Base-by-base conservation (phyloP, 2,888 invertebrate genomes). In the Cataglyphis albicans region DNA sequence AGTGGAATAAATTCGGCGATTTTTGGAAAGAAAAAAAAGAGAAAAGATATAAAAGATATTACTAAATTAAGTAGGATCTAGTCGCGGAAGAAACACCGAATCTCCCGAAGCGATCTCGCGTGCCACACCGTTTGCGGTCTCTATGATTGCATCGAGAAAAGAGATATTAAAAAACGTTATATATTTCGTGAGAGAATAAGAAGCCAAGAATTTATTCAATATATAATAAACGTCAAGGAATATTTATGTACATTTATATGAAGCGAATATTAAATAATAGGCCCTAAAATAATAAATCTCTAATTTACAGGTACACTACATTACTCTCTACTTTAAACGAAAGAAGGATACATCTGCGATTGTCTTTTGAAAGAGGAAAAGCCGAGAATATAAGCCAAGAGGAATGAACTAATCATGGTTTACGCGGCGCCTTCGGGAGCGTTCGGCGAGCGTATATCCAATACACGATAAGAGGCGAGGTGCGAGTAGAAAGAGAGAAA, bases 371-470 rank as follows among this genome's bases (percentile, higher is more conserved):
- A 15, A 7, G 12, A 38, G 52, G 7, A 52, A 52, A 52, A 52
- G 18, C 52, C 6, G 41, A 59, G 29, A 55, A 72, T 3, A 10
- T 10, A 44, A 44, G 59, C 29, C 6, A 35, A 35, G 9, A 18
- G 32, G n/a, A 55, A 21, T 7, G 41, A 29, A 18, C 35, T 21
- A 55, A 76, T 29, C 38, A 52, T 12, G 21, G 57, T 18, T 55
- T 29, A 18, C 52, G 75, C 76, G 76, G 57, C 76, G 76, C 32
- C 78, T 78, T 68, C 41, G 67, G 76, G 25, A 63, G 35, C 48
- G 63, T 48, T 63, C 64, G 64, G 35, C 73, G 29, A 61, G n/a
- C 38, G 63, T 64, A 63, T 29, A 21, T 64, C 29, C 52, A 25
- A 64, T 64, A 64, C 21, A 21, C 48, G 75, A 52, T 65, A 67